Percentiles rank a stretch among this genome's conserved stretches.
These are phyloP conservation scores for Silurus asotus DNA, from an alignment of 2,113 vertebrate genomes.

Conservation along the genomic window DNA sequence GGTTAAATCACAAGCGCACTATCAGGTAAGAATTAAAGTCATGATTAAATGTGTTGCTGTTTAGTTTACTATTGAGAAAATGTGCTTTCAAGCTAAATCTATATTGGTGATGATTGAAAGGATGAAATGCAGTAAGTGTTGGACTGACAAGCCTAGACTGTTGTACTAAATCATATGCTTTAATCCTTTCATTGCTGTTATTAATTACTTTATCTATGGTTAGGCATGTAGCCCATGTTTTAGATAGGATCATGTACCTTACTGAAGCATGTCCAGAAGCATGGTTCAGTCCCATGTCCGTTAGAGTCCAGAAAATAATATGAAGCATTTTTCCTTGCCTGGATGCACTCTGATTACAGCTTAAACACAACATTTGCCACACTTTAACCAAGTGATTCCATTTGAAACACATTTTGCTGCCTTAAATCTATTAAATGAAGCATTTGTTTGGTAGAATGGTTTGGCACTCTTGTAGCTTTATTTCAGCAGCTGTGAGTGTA, in stretches of 20 bases:
- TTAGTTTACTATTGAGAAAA: not conserved
- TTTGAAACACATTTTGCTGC: not conserved
- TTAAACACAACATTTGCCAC: not conserved
- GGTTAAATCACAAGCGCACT: conserved; percentile 3
- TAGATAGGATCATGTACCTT: not conserved
- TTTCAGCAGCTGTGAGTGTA: conserved; percentile 8
- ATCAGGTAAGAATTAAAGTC: conserved; percentile 36
- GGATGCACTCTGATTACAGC: not conserved
- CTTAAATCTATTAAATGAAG: not conserved
- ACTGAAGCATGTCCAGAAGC: not conserved
- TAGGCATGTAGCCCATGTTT: not conserved
- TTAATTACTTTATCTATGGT: not conserved
- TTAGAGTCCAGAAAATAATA: not conserved
- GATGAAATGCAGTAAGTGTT: not conserved
- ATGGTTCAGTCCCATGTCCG: not conserved
- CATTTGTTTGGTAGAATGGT: not conserved
- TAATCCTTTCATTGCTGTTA: not conserved
- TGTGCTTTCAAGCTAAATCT: not conserved
- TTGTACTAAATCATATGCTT: not conserved
- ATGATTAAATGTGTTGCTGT: not conserved
- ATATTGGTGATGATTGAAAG: not conserved
- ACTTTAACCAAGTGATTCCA: not conserved
- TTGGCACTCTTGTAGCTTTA: conserved; percentile 7
- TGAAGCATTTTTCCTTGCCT: not conserved
- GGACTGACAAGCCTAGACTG: not conserved